Conservation (phyloP, 2,113 vertebrate genomes). For the Camelus dromedarius region DNA sequence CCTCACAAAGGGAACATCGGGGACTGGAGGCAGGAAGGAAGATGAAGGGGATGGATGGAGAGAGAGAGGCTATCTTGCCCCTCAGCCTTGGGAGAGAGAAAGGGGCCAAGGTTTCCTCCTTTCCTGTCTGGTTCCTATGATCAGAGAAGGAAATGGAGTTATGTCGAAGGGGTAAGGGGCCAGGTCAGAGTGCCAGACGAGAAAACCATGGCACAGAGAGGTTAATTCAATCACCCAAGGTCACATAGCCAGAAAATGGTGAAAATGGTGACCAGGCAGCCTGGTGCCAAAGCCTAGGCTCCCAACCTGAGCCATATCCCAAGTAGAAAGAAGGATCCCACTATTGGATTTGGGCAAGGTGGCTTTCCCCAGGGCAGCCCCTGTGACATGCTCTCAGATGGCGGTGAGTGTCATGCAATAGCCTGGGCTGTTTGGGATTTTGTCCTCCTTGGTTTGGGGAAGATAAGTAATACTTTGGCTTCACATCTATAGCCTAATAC, state of each 20-base stretch:
- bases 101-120: not conserved
- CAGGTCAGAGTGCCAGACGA: not conserved
- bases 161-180: not conserved
- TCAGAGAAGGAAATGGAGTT: not conserved
- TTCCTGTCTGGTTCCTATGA: not conserved
- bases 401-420: rapidly evolving
- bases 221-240: not conserved
- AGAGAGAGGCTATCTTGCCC: not conserved
- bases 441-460: not conserved
- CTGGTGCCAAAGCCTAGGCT: not conserved
- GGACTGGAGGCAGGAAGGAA: not conserved
- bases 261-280: not conserved
- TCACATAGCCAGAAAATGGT: not conserved
- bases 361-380: not conserved
- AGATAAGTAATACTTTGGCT: not conserved
- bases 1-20: not conserved
- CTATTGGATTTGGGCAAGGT: not conserved
- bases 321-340: not conserved
- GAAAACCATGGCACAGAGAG: constrained; percentile 4
- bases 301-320: not conserved
- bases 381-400: rapidly evolving
- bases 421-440: not conserved
- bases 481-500: not conserved
- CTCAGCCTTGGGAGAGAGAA: not conserved
- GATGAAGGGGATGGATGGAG: not conserved